A percentile compares a stretch with the other conserved stretches of the same genome.
Conservation (phyloP, 2,797 vertebrate species). For the Mormyrus proboscirostris region DNA sequence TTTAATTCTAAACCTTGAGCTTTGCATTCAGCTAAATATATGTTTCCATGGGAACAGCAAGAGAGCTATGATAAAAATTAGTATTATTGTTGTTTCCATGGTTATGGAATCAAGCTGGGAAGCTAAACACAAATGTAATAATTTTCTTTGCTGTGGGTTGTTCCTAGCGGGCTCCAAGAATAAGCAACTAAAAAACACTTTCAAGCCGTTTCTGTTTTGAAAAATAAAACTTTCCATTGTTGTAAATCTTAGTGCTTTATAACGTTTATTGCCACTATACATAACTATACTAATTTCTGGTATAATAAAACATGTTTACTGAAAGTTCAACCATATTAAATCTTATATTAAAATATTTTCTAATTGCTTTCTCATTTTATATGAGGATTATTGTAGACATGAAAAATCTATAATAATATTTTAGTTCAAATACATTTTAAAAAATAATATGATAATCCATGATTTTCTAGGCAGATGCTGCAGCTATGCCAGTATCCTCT, state of each 20-base stretch:
- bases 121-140: neutral
- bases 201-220: neutral
- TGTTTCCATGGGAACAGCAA: slow-evolving; percentile 2
- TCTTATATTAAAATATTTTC: neutral
- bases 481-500: neutral
- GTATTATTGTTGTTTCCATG: neutral
- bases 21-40: neutral
- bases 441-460: neutral
- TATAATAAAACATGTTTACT: neutral
- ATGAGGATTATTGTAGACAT: neutral
- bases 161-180: neutral
- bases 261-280: neutral
- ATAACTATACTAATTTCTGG: neutral
- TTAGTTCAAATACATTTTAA: neutral
- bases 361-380: neutral
- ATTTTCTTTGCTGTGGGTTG: neutral
- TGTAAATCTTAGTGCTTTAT: neutral
- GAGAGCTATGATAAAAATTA: neutral
- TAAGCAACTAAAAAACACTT: neutral
- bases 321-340: neutral
- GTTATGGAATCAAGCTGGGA: neutral
- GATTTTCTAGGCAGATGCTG: neutral
- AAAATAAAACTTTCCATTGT: neutral
- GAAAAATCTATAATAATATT: neutral
- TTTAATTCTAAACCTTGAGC: neutral